Percentiles rank a stretch among this genome's conserved stretches.
Conservation (phyloP, 2,797 vertebrate species). For the Malacoraja senta region DNA sequence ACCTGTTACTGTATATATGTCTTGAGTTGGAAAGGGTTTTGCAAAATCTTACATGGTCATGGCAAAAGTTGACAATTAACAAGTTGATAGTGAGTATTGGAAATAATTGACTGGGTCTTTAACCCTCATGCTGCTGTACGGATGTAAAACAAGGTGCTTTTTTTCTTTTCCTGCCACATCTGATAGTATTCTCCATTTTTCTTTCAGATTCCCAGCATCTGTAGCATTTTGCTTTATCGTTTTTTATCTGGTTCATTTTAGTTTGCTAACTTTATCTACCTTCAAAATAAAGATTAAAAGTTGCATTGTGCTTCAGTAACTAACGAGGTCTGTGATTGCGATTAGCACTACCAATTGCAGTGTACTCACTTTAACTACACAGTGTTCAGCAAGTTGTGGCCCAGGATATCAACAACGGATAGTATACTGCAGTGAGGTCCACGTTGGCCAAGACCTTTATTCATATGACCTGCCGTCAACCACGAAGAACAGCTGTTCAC, state of each 20-base stretch:
- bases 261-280: background rate
- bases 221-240: too few species aligned
- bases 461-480: conserved; percentile 48
- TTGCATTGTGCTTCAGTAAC: background rate
- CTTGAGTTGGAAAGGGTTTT: background rate
- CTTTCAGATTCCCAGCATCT: too few species aligned
- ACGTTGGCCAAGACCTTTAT: conserved; percentile 48
- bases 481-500: background rate
- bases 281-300: background rate
- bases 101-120: background rate
- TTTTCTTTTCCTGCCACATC: too few species aligned
- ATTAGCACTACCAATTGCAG: background rate
- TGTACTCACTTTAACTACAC: conserved; percentile 42
- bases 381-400: conserved; percentile 80
- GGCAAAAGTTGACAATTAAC: background rate
- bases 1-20: background rate
- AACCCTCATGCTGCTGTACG: background rate
- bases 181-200: too few species aligned
- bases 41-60: background rate
- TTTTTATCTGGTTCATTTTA: background rate
- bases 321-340: background rate
- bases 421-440: conserved; percentile 63
- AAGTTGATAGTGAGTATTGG: background rate
- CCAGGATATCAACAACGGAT: conserved; percentile 64
- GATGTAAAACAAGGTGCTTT: background rate